Base-by-base conservation (phyloP, 2,888 invertebrate genomes). In the Mesopsocus fuscifrons region DNA sequence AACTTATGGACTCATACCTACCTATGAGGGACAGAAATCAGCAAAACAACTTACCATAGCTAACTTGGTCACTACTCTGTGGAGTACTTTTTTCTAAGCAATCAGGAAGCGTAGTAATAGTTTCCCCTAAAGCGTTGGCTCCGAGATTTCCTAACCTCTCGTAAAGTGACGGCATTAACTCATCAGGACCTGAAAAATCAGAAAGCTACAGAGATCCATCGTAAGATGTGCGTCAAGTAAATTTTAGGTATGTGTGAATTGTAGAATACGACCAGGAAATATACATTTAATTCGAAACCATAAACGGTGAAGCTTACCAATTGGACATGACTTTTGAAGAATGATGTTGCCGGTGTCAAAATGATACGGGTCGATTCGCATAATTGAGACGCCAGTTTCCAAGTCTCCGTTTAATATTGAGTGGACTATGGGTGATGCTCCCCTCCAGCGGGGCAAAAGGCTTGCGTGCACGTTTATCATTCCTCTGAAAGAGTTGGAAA, bases 381-480 rank as follows among this genome's bases (percentile, higher is more conserved):
- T 91, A 34, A 94, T 73, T 13, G 87, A 76, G 9, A 94, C 71
- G 23, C 92, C 94, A 6, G 89, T 84, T 49, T 66, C 63, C 9
- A 58, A 55, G 57, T 94, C 92, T 9, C 85, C 88, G 57, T 81
- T 74, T 52, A 88, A 71, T 41, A 95, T 63, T 0, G 91, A 74
- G 61, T 91, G 74, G 42, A 83, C 73, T 40, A 94, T 79, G 1
- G 95, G 95, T 1, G 92, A 82, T 8, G 94, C 88, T 4, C 95
- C 95, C 51, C 94, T 68, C 88, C 89, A 94, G 44, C 80, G 68
- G 1, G 95, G 95, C 47, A 95, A 61, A 41, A 94, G 59, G 61
- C 92, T 92, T 1, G 82, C 88, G 61, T 95, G 95, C 0, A 94
- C 80, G 66, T 95, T 95, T 23, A 94, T 65, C 68, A 94, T 87